These are phyloP conservation scores for Polypedilum vanderplanki DNA, from an alignment of 1,140 invertebrate species.

Conservation along the genomic window DNA sequence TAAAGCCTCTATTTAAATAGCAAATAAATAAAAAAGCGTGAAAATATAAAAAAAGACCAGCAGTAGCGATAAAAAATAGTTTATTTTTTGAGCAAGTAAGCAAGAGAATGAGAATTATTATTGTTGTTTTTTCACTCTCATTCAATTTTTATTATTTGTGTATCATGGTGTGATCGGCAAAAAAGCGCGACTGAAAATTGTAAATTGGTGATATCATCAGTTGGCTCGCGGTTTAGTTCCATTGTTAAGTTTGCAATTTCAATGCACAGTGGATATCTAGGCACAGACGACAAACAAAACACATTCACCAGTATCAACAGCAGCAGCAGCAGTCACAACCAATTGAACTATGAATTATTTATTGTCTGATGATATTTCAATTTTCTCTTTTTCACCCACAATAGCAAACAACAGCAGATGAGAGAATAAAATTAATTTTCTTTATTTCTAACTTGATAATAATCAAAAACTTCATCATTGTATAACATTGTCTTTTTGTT, in stretches of 20 bases:
- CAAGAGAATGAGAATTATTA: too few species aligned
- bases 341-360: conserved; percentile 3
- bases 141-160: too few species aligned
- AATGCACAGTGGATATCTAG: neutral
- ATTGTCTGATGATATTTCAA: neutral
- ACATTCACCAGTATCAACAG: neutral
- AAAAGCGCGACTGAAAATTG: neutral
- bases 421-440: too few species aligned
- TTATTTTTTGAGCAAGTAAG: too few species aligned
- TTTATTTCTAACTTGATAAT: too few species aligned
- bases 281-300: neutral
- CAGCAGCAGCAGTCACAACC: neutral
- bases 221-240: neutral
- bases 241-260: neutral
- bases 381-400: too few species aligned
- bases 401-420: too few species aligned
- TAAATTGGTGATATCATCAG: neutral
- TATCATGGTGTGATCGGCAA: neutral
- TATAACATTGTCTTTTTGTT: neutral
- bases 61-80: too few species aligned
- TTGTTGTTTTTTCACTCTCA: too few species aligned
- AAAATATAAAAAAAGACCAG: too few species aligned
- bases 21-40: too few species aligned
- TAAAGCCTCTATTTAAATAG: too few species aligned
- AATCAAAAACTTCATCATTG: neutral